Conservation (phyloP, 2,888 invertebrate genomes). For the Masnerella sp. region DNA sequence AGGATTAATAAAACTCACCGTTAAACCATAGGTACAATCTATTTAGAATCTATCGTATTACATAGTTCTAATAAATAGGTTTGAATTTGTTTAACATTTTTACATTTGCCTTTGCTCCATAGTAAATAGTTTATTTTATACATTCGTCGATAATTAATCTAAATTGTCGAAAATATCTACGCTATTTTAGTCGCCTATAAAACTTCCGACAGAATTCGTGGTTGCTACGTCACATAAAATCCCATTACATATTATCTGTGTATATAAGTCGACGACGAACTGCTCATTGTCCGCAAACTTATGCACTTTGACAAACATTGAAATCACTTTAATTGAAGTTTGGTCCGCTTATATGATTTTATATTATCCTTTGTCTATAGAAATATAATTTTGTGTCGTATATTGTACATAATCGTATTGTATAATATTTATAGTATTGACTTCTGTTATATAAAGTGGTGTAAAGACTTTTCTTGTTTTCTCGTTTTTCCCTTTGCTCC, state of each 20-base stretch:
- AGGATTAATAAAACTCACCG: background rate
- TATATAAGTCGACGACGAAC: slow-evolving; percentile 16
- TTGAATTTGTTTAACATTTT: slow-evolving; percentile 23
- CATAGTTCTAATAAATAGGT: slow-evolving; percentile 29
- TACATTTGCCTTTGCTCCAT: slow-evolving; percentile 12
- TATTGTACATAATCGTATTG: slow-evolving; percentile 23
- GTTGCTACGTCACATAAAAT: slow-evolving; percentile 31
- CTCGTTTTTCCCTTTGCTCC: background rate
- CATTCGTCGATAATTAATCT: slow-evolving; percentile 17
- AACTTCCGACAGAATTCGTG: slow-evolving; percentile 18
- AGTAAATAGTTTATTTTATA: slow-evolving; percentile 26
- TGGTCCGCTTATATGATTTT: slow-evolving; percentile 46
- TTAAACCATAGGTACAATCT: slow-evolving; percentile 26
- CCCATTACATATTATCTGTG: slow-evolving; percentile 1
- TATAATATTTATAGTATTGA: slow-evolving; percentile 45
- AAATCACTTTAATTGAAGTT: slow-evolving; percentile 36
- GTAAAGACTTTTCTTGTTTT: slow-evolving; percentile 15
- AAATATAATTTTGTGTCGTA: slow-evolving; percentile 43
- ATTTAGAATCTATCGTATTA: slow-evolving; percentile 24
- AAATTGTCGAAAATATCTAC: slow-evolving; percentile 48
- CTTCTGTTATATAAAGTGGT: slow-evolving; percentile 43
- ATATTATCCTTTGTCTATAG: slow-evolving; percentile 25
- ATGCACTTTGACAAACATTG: slow-evolving; percentile 26
- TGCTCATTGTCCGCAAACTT: slow-evolving; percentile 5
- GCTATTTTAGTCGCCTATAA: slow-evolving; percentile 36